phyloP scores from a whole-genome alignment of 1,140 invertebrate species.

The Papilio dardanus region DNA sequence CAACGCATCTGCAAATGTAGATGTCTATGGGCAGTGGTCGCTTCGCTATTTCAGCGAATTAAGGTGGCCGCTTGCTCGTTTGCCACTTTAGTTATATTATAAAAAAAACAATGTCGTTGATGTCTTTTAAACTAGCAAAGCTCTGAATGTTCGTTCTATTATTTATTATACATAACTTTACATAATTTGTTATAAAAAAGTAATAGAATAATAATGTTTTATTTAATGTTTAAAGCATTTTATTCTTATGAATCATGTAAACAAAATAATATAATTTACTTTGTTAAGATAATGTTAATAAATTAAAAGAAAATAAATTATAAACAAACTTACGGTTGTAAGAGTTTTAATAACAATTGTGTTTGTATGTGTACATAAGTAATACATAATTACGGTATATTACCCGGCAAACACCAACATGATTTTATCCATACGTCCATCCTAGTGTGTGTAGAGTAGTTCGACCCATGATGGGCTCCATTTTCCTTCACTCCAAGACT shows the following conservation, averaged over 20 bases:
- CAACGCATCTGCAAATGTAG: too few species aligned
- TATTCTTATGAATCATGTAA: not conserved
- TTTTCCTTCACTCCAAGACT: too few species aligned
- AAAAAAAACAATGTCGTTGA: not conserved
- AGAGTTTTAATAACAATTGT: constrained; percentile 2
- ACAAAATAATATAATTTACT: not conserved
- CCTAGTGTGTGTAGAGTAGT: too few species aligned
- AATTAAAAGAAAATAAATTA: not conserved
- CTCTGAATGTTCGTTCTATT: not conserved
- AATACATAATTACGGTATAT: too few species aligned
- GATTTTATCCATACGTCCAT: too few species aligned
- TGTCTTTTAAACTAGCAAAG: not conserved
- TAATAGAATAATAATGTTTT: not conserved
- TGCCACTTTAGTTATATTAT: too few species aligned
- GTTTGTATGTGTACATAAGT: not conserved
- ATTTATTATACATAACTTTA: not conserved
- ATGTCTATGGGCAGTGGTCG: too few species aligned
- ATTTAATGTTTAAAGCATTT: not conserved
- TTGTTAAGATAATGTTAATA: not conserved
- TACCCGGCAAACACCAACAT: too few species aligned
- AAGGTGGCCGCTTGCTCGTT: too few species aligned
- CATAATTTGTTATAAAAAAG: not conserved
- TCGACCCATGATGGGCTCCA: too few species aligned
- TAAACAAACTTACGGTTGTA: not conserved
- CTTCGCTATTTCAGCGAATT: too few species aligned